phyloP scores from a whole-genome alignment of 2,888 invertebrate genomes.

The Pilophorus perplexus region DNA sequence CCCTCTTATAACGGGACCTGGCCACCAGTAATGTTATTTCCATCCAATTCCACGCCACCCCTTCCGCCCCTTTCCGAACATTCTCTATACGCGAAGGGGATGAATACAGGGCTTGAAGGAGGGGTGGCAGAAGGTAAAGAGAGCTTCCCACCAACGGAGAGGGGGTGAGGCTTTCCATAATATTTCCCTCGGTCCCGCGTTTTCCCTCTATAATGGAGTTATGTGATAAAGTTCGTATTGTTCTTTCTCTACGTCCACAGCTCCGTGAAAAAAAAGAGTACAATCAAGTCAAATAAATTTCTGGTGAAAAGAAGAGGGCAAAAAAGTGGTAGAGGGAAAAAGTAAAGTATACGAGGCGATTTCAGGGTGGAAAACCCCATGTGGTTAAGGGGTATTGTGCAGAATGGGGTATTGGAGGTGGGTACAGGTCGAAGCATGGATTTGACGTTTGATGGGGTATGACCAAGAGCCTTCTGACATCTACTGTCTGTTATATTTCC shows the following conservation, averaged over 20 bases:
- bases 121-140: conserved; percentile 12
- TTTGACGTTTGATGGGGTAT: conserved; percentile 36
- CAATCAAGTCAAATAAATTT: conserved; percentile 38
- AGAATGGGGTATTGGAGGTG: neutral
- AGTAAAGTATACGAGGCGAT: neutral
- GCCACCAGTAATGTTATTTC: conserved; percentile 26
- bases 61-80: no score
- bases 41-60: conserved; percentile 23
- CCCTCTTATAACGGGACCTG: neutral
- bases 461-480: conserved; percentile 12
- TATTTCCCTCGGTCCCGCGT: conserved; percentile 33
- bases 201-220: conserved; percentile 32
- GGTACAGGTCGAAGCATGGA: conserved; percentile 15
- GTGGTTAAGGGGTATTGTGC: neutral
- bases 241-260: conserved; percentile 34
- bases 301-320: conserved; percentile 11
- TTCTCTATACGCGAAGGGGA: conserved; percentile 1
- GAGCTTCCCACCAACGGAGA: neutral
- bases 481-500: no score
- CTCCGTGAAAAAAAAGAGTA: conserved; percentile 33
- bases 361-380: neutral
- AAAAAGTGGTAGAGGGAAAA: neutral
- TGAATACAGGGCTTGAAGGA: neutral
- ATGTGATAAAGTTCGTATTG: conserved; percentile 38
- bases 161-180: conserved; percentile 34